Percentiles rank a stretch among this genome's conserved stretches.
Conservation (phyloP, 2,113 vertebrate genomes). For the Otus sunia region DNA sequence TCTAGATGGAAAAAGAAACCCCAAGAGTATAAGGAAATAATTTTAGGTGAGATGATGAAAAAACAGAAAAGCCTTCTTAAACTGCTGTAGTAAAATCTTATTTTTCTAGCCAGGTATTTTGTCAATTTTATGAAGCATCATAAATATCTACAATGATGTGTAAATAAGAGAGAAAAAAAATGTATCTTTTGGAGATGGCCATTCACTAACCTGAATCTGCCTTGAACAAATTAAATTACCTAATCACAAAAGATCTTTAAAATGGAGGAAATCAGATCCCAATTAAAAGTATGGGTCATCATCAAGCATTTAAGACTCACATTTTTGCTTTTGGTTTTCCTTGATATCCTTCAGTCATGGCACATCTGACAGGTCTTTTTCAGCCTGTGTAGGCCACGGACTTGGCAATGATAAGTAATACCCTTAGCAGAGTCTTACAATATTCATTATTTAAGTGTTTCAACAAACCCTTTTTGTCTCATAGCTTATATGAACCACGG, state of each 20-base stretch:
- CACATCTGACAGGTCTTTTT: neutral
- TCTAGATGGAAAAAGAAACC: neutral
- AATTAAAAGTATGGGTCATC: neutral
- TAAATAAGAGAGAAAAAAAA: neutral
- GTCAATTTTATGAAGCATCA: neutral
- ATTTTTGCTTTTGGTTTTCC: neutral
- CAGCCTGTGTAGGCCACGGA: neutral
- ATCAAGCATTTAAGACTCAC: neutral
- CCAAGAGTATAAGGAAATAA: neutral
- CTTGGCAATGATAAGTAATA: neutral
- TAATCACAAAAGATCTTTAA: neutral
- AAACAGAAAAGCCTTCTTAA: neutral
- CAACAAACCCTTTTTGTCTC: neutral
- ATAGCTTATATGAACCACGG: accelerated
- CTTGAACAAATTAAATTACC: neutral
- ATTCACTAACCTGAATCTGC: neutral
- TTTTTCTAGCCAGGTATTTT: neutral
- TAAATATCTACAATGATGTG: neutral
- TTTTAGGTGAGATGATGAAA: neutral
- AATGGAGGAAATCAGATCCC: neutral
- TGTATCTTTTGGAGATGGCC: neutral
- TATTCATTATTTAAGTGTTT: neutral
- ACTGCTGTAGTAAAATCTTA: neutral
- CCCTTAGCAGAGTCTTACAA: neutral
- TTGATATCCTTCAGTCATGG: neutral